Base-by-base conservation (phyloP, 2,113 vertebrate genomes). In the Scalopus aquaticus region DNA sequence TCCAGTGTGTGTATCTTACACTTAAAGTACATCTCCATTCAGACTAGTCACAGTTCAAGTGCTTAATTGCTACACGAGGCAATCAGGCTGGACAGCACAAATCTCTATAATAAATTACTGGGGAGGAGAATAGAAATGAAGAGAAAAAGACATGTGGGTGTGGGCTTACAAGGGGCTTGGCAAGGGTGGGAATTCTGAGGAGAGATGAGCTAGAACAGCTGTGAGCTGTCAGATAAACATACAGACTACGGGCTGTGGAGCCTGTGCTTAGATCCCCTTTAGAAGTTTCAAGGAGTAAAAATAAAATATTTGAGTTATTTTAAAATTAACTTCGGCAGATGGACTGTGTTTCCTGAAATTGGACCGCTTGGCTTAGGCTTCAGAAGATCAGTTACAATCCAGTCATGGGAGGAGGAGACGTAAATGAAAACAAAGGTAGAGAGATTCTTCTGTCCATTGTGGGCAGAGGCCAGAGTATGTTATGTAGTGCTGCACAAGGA, bases 281-380 rank as follows among this genome's bases (percentile, higher is more conserved):
- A 30, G 49, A 56, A 87, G 58, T 65, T 70, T 37, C 35, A 82
- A 88, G n/a, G 30, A 92, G 49, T 42, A 82, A 69, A 77, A 84
- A 69, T 77, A 67, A 80, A 94, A 73, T 42, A 65, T 17, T 42
- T 58, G 22, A 51, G 49, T 77, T 70, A 51, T 54, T 87, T 76
- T 70, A 39, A 84, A 93, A 56, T 88, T 49, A 70, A 46, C 80
- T 64, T 83, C 15, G 51, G 22, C 37, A 26, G 35, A 19, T 42
- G 9, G 20, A 85, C 26, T 62, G 5, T 79, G 42, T 86, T 94
- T 89, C 37, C 86, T 93, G 39, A 86, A 70, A 82, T 19, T 54
- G 19, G 35, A 60, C 67, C 15, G 58, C n/a, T 69, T 15, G 35
- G 64, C 28, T 24, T 44, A 73, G 46, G 26, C 24, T 85, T 39